A percentile compares a stretch with the other conserved stretches of the same genome.
Conservation (phyloP, 2,113 vertebrate species). For the Drymodes brunneopygia region DNA sequence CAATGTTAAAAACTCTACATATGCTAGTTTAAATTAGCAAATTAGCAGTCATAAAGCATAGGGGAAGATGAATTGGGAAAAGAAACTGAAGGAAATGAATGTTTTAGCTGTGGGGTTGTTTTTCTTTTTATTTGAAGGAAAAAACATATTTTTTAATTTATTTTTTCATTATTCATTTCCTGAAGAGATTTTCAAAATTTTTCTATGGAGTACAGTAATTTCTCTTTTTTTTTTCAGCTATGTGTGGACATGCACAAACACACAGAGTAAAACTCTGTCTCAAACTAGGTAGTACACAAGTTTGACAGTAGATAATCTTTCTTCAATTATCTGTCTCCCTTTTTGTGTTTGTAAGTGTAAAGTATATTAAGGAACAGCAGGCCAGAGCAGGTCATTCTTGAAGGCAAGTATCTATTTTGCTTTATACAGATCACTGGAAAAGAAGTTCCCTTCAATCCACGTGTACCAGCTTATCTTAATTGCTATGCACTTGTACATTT, state of each 20-base stretch:
- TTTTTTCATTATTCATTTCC: constrained; percentile 33
- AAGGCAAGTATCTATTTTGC: background rate
- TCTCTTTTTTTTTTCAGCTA: background rate
- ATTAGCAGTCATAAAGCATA: background rate
- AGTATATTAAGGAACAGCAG: background rate
- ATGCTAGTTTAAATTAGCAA: constrained; percentile 41
- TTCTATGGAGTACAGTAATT: background rate
- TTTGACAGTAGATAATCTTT: background rate
- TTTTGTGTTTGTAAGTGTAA: background rate
- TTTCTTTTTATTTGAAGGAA: background rate
- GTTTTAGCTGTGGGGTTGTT: background rate
- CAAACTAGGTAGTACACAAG: background rate
- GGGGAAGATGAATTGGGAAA: background rate
- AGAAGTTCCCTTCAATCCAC: constrained; percentile 76
- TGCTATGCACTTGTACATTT: constrained; percentile 81
- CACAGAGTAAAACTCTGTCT: background rate
- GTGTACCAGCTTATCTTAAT: constrained; percentile 66
- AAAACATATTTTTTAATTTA: background rate
- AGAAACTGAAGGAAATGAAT: constrained; percentile 28
- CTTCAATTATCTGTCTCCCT: background rate
- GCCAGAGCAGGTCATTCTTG: background rate
- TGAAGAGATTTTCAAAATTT: background rate
- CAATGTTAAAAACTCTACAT: constrained; percentile 24
- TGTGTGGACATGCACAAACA: background rate
- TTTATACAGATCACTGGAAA: constrained; percentile 80